These are phyloP conservation scores for Bombyx huttoni DNA, from an alignment of 2,888 invertebrate genomes.

Conservation along the genomic window DNA sequence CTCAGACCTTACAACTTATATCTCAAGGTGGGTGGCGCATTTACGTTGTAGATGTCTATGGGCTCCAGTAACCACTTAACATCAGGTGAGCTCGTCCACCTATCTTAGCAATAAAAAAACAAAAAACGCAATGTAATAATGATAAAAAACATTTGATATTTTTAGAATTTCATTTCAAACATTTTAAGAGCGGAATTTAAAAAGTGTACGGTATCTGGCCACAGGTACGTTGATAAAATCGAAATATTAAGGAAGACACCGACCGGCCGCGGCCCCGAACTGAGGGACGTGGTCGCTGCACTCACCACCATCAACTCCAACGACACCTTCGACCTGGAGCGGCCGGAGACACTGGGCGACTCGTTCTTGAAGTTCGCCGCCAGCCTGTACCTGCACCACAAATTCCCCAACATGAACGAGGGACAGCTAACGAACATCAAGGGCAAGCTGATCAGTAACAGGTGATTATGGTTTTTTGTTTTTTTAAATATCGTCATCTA, in stretches of 20 bases:
- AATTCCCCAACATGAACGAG: conserved; percentile 79
- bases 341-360: conserved; percentile 91
- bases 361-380: conserved; percentile 87
- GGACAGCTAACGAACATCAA: conserved; percentile 85
- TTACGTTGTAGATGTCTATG: too few species aligned
- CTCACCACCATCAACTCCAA: conserved; percentile 80
- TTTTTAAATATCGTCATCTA: too few species aligned
- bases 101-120: too few species aligned
- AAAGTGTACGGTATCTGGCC: background rate
- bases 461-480: conserved; percentile 75
- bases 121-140: too few species aligned
- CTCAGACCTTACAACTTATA: too few species aligned
- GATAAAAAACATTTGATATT: too few species aligned
- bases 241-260: conserved; percentile 21
- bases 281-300: conserved; percentile 68
- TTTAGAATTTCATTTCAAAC: too few species aligned
- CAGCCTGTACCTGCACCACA: conserved; percentile 79
- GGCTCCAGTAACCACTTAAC: too few species aligned
- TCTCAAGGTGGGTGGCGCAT: too few species aligned
- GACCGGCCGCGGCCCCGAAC: conserved; percentile 49
- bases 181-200: too few species aligned
- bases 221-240: conserved; percentile 44
- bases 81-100: too few species aligned
- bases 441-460: conserved; percentile 82
- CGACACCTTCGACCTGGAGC: conserved; percentile 85